Evolutionary conservation across 1,140 invertebrate species (phyloP).

Genomic region (Pogonognathellus flavescens): DNA sequence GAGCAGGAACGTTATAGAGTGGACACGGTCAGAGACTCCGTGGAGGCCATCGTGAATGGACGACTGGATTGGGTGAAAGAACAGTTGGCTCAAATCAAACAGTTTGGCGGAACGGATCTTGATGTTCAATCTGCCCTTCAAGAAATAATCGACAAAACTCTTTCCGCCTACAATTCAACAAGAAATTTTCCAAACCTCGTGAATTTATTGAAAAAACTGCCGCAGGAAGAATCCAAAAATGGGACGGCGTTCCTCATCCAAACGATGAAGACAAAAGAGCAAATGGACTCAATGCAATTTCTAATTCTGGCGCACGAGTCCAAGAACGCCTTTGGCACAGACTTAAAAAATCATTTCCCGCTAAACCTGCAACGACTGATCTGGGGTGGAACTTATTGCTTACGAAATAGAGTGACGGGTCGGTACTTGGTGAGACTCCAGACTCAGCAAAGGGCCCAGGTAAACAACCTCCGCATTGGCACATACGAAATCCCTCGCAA

Average conservation of each 20-base stretch:
- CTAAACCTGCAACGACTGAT: background rate
- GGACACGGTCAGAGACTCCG: too few relatives aligned
- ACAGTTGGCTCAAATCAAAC: too few relatives aligned
- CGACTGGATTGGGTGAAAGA: too few relatives aligned
- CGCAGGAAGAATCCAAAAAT: background rate
- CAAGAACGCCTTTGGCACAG: background rate
- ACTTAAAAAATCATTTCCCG: background rate
- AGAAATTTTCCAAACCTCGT: too few relatives aligned
- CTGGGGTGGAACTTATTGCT: background rate
- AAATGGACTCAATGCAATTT: background rate
- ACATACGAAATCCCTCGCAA: background rate
- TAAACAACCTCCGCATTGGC: too few relatives aligned
- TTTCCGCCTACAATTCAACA: too few relatives aligned
- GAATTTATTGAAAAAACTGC: background rate
- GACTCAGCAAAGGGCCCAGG: too few relatives aligned
- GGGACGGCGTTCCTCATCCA: background rate
- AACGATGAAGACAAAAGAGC: background rate
- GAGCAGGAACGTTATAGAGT: too few relatives aligned
- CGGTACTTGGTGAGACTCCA: background rate
- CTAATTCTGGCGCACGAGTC: background rate
- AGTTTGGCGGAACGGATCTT: too few relatives aligned
- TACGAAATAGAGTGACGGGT: background rate
- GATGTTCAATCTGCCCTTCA: too few relatives aligned
- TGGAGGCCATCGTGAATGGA: too few relatives aligned
- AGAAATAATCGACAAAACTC: too few relatives aligned